A percentile compares a stretch with the other conserved stretches of the same genome.
phyloP scores from a whole-genome alignment of 2,888 invertebrate genomes.

The Pardosa pseudoannulata region DNA sequence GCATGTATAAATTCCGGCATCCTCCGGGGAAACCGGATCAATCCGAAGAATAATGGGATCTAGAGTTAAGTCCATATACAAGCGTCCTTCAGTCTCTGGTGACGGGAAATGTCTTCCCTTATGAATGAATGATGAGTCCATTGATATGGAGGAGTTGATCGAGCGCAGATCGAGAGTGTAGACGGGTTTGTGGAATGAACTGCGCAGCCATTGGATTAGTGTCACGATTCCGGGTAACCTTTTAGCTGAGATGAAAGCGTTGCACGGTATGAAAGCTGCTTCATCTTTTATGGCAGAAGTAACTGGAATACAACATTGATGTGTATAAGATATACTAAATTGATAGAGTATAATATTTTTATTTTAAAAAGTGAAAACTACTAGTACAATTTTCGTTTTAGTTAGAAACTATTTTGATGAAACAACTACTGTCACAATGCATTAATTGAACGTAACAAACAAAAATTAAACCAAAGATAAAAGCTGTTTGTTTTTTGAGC shows the following conservation, averaged over 20 bases:
- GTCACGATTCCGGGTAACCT: conserved; percentile 7
- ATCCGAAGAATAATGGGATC: conserved; percentile 39
- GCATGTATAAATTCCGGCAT: conserved; percentile 34
- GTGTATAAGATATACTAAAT: too few species aligned
- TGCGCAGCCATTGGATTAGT: conserved; percentile 42
- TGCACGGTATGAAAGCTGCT: conserved; percentile 33
- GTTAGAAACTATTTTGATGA: too few species aligned
- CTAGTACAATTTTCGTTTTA: too few species aligned
- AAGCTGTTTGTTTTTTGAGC: too few species aligned
- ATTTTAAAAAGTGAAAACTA: too few species aligned
- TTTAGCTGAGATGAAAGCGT: background rate
- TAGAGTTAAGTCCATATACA: conserved; percentile 38
- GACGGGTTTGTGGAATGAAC: conserved; percentile 30
- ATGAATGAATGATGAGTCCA: background rate
- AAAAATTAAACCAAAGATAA: too few species aligned
- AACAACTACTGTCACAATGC: too few species aligned
- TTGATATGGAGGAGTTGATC: background rate
- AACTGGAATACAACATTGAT: too few species aligned
- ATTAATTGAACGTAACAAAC: too few species aligned
- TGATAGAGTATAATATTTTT: too few species aligned
- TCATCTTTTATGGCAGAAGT: conserved; percentile 11
- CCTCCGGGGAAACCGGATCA: conserved; percentile 42
- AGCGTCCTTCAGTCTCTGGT: conserved; percentile 42
- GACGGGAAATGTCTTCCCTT: conserved; percentile 52
- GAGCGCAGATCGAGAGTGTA: conserved; percentile 51